Evolutionary conservation across 2,888 invertebrate genomes (phyloP).

Genomic region (Pseudococcus jackbeardsleyi): DNA sequence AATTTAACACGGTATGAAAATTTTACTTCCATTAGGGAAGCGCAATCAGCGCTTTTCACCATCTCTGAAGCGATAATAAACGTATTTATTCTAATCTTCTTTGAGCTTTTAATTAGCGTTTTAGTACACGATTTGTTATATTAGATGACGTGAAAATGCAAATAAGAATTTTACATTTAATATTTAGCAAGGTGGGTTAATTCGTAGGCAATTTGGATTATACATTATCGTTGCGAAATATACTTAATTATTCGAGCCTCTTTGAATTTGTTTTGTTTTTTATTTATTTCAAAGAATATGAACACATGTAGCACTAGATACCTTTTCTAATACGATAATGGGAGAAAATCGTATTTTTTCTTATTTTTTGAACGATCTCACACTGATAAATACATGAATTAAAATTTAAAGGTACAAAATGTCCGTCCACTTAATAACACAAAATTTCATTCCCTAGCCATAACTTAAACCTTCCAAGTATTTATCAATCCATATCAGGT

Average conservation of each 20-base stretch:
- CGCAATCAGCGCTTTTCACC: slow-evolving; percentile 12
- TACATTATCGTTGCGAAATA: not conserved
- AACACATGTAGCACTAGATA: too few species aligned
- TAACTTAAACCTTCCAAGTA: too few species aligned
- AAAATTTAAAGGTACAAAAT: too few species aligned
- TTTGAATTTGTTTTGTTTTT: not conserved
- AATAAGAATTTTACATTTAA: slow-evolving; percentile 14
- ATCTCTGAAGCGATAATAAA: slow-evolving; percentile 18
- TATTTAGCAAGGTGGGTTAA: not conserved
- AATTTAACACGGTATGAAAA: slow-evolving; percentile 29
- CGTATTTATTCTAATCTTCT: slow-evolving; percentile 32
- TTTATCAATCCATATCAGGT: too few species aligned
- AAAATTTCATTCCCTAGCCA: too few species aligned
- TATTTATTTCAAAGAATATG: too few species aligned
- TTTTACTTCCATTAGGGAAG: slow-evolving; percentile 23
- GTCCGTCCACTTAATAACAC: too few species aligned
- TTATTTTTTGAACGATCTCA: too few species aligned
- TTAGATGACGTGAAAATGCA: slow-evolving; percentile 17
- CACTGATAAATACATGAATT: too few species aligned
- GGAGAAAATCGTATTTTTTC: too few species aligned
- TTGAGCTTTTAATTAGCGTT: slow-evolving; percentile 24
- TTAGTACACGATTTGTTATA: slow-evolving; percentile 22
- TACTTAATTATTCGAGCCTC: not conserved
- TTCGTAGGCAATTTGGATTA: slow-evolving; percentile 6
- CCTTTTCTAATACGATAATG: too few species aligned